A percentile compares a stretch with the other conserved stretches of the same genome.
Conservation (phyloP, 2,113 vertebrate species). For the Colossoma macropomum region DNA sequence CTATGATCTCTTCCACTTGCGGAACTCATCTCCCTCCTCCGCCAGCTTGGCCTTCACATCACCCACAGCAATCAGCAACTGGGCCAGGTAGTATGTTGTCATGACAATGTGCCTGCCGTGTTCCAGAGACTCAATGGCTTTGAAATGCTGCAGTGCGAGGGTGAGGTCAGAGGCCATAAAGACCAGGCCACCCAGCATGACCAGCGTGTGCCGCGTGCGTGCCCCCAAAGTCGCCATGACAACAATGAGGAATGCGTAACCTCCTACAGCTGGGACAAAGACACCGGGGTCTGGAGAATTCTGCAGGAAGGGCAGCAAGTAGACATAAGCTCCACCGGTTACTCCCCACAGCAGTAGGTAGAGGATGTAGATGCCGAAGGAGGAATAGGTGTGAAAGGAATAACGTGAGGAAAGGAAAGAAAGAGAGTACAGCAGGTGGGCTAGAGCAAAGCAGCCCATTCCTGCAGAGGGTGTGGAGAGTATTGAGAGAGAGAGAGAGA, state of each 20-base stretch:
- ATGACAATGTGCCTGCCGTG: constrained; percentile 71
- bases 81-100: constrained; percentile 83
- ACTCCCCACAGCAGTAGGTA: constrained; percentile 49
- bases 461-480: constrained; percentile 69
- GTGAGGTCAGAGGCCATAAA: constrained; percentile 79
- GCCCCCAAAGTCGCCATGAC: constrained; percentile 74
- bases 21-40: constrained; percentile 57
- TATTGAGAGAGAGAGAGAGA: neutral
- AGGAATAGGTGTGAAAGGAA: constrained; percentile 46
- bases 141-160: constrained; percentile 78
- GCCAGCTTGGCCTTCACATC: constrained; percentile 65
- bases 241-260: constrained; percentile 71
- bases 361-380: constrained; percentile 53
- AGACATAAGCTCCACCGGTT: constrained; percentile 39
- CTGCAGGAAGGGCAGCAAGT: constrained; percentile 71
- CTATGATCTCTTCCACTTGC: constrained; percentile 77
- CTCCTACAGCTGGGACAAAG: constrained; percentile 65
- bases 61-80: constrained; percentile 79
- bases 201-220: constrained; percentile 32
- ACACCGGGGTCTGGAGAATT: constrained; percentile 55
- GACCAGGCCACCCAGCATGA: constrained; percentile 70
- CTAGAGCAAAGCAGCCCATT: constrained; percentile 78
- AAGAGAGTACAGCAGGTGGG: constrained; percentile 78
- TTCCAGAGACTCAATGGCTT: constrained; percentile 49
- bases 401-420: constrained; percentile 76